Evolutionary conservation across 1,140 invertebrate species (phyloP).

Genomic region (Chrysomallon squamiferum): DNA sequence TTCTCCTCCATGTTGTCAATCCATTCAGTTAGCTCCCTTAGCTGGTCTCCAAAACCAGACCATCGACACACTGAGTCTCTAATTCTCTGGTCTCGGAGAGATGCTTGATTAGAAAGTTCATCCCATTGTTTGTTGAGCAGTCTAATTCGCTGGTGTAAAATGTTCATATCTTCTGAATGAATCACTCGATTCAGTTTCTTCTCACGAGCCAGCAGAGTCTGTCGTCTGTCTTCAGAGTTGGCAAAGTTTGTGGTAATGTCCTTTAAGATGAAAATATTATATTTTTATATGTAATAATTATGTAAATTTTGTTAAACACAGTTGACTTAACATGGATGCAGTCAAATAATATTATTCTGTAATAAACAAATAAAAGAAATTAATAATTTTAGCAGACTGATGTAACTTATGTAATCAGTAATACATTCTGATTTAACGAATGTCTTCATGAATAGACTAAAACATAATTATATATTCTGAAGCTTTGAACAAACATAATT

Average conservation of each 20-base stretch:
- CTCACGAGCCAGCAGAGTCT: constrained; percentile 72
- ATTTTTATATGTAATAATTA: background rate
- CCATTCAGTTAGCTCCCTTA: constrained; percentile 46
- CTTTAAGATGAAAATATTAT: constrained; percentile 21
- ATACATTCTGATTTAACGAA: too few relatives aligned
- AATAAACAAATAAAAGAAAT: background rate
- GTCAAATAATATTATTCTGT: too few relatives aligned
- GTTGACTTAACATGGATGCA: too few relatives aligned
- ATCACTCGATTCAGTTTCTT: constrained; percentile 85
- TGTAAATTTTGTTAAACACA: too few relatives aligned
- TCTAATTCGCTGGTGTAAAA: constrained; percentile 75
- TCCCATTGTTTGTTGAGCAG: constrained; percentile 72
- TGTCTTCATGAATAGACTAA: too few relatives aligned
- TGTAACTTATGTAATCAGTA: too few relatives aligned
- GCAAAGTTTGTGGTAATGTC: constrained; percentile 49
- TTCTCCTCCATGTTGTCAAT: constrained; percentile 52
- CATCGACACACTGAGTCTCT: constrained; percentile 44
- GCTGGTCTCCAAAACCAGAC: constrained; percentile 38
- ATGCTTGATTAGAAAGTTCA: constrained; percentile 46
- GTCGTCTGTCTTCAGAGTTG: constrained; percentile 55
- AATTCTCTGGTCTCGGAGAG: constrained; percentile 40
- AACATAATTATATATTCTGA: too few relatives aligned
- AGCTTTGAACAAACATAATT: too few relatives aligned
- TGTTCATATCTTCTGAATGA: constrained; percentile 85
- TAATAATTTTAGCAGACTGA: too few relatives aligned